Percentiles rank a stretch among this genome's conserved stretches.
phyloP scores from a whole-genome alignment of 2,113 vertebrate species.

The Myxocyprinus asiaticus region DNA sequence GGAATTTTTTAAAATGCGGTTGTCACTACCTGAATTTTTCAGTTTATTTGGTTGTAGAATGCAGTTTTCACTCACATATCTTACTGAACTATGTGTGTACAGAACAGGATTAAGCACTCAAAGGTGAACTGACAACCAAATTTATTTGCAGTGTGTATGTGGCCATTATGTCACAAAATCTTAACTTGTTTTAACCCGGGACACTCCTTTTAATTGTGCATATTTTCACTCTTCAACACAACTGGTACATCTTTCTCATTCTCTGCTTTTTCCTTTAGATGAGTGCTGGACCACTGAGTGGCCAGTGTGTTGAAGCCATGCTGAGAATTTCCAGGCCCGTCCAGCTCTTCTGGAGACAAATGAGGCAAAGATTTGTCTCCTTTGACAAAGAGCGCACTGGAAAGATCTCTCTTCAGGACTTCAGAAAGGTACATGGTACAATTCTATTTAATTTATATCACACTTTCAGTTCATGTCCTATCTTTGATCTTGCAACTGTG shows the following conservation, averaged over 20 bases:
- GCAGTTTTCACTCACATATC: too few relatives aligned
- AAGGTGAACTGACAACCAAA: too few relatives aligned
- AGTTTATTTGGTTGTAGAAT: too few relatives aligned
- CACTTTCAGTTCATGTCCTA: not conserved
- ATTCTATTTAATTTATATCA: not conserved
- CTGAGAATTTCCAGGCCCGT: constrained; percentile 71
- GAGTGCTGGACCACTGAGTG: constrained; percentile 55
- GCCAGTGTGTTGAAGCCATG: constrained; percentile 58
- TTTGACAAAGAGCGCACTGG: constrained; percentile 56
- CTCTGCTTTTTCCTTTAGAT: constrained; percentile 50
- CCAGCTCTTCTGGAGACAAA: constrained; percentile 69
- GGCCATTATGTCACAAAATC: too few relatives aligned
- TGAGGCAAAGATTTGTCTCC: constrained; percentile 66
- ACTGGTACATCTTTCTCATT: not conserved
- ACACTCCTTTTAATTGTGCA: too few relatives aligned
- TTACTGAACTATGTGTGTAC: too few relatives aligned
- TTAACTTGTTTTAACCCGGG: too few relatives aligned
- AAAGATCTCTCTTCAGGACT: constrained; percentile 65
- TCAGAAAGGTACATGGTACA: constrained; percentile 67
- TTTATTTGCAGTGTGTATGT: too few relatives aligned
- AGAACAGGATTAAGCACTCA: too few relatives aligned
- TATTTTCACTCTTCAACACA: not conserved
- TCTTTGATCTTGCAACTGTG: not conserved
- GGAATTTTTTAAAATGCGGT: too few relatives aligned
- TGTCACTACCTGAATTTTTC: too few relatives aligned